Evolutionary conservation across 2,888 invertebrate genomes (phyloP).

Genomic region (Hoplodrina ambigua): DNA sequence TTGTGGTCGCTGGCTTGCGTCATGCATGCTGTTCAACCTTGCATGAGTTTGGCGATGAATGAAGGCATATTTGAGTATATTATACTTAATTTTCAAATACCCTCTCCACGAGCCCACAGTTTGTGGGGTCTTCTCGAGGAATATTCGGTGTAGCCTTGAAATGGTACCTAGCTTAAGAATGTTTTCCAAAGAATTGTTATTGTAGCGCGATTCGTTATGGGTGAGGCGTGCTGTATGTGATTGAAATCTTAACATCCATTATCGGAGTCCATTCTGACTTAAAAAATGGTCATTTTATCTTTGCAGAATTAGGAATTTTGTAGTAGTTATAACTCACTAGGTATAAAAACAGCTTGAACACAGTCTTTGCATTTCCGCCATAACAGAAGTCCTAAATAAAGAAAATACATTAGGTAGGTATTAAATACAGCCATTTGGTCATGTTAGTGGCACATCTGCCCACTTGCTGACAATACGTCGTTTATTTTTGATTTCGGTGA

Average conservation of each 20-base stretch:
- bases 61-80: constrained; percentile 60
- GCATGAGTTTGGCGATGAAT: constrained; percentile 69
- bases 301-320: too few relatives aligned
- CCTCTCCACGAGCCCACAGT: constrained; percentile 12
- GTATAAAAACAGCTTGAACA: background rate
- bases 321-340: too few relatives aligned
- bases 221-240: constrained; percentile 33
- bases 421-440: constrained; percentile 14
- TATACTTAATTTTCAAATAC: constrained; percentile 53
- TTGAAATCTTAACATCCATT: constrained; percentile 30
- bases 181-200: constrained; percentile 42
- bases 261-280: background rate
- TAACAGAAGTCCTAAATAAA: too few relatives aligned
- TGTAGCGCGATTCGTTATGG: constrained; percentile 35
- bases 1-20: constrained; percentile 80
- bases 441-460: constrained; percentile 12
- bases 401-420: background rate
- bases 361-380: background rate
- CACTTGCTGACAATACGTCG: constrained; percentile 18
- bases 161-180: constrained; percentile 32
- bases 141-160: constrained; percentile 59
- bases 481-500: constrained; percentile 47
- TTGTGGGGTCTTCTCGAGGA: constrained; percentile 46
- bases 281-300: background rate
- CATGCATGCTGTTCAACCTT: constrained; percentile 80